Evolutionary conservation across 2,113 vertebrate genomes (phyloP).

Genomic region (Rhynchopsitta pachyrhyncha): DNA sequence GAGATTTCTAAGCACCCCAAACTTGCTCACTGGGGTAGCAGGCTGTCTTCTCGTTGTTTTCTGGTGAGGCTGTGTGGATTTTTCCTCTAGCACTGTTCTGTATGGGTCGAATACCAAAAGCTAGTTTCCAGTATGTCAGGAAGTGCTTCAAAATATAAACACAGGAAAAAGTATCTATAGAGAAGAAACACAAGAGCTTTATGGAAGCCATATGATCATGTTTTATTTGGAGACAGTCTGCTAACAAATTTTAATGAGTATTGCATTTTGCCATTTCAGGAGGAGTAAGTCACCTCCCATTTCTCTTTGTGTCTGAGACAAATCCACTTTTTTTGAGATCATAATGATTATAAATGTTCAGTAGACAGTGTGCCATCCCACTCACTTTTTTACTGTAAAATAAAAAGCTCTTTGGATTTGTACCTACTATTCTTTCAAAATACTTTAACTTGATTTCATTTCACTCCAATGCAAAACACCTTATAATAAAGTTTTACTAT

Average conservation of each 20-base stretch:
- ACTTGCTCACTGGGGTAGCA: not conserved
- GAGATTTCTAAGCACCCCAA: not conserved
- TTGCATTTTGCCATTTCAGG: not conserved
- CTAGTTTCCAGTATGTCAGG: not conserved
- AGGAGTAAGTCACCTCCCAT: not conserved
- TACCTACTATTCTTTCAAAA: conserved; percentile 1
- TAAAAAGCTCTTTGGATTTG: not conserved
- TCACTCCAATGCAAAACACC: not conserved
- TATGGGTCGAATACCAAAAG: not conserved
- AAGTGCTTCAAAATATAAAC: not conserved
- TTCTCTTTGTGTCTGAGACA: not conserved
- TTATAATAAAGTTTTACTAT: not conserved
- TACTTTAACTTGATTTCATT: conserved; percentile 34
- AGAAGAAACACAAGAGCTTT: not conserved
- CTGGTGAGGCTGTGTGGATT: not conserved
- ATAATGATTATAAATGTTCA: not conserved
- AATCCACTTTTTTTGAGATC: not conserved
- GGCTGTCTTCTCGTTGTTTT: not conserved
- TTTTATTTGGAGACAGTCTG: not conserved
- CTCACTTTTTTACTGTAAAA: not conserved
- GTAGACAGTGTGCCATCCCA: not conserved
- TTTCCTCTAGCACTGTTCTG: not conserved
- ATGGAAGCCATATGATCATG: not conserved
- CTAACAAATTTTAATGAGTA: not conserved
- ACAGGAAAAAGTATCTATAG: not conserved